Evolutionary conservation across 2,113 vertebrate genomes (phyloP).

Genomic region (Atractosteus spatula): DNA sequence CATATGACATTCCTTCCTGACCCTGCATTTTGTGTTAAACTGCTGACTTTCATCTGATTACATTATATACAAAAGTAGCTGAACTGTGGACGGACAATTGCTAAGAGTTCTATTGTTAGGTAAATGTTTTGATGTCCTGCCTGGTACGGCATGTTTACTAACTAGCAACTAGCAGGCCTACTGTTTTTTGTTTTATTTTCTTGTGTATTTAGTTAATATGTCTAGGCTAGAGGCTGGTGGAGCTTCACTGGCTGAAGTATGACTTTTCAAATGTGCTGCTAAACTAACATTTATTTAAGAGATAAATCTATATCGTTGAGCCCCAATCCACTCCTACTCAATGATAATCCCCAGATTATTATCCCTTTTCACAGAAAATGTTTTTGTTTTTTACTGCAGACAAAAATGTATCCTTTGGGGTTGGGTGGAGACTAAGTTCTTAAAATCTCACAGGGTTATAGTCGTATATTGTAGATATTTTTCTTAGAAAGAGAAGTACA

Average conservation of each 20-base stretch:
- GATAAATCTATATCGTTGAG: no score
- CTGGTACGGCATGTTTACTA: constrained; percentile 29
- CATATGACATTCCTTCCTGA: constrained; percentile 53
- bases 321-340: no score
- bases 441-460: no score
- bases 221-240: background rate
- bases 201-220: constrained; percentile 4
- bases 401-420: no score
- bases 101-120: constrained; percentile 16
- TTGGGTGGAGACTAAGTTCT: no score
- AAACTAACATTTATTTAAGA: no score
- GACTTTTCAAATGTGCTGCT: background rate
- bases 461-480: no score
- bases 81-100: constrained; percentile 17
- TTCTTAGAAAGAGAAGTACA: no score
- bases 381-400: no score
- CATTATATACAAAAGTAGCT: constrained; percentile 20
- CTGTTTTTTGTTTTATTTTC: constrained; percentile 19
- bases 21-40: constrained; percentile 40
- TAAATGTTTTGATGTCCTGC: constrained; percentile 37
- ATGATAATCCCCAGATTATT: no score
- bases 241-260: no score
- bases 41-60: constrained; percentile 32
- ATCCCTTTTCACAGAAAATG: no score
- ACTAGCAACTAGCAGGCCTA: constrained; percentile 3